Base-by-base conservation (phyloP, 1,140 invertebrate genomes). In the Palaemon carinicauda region DNA sequence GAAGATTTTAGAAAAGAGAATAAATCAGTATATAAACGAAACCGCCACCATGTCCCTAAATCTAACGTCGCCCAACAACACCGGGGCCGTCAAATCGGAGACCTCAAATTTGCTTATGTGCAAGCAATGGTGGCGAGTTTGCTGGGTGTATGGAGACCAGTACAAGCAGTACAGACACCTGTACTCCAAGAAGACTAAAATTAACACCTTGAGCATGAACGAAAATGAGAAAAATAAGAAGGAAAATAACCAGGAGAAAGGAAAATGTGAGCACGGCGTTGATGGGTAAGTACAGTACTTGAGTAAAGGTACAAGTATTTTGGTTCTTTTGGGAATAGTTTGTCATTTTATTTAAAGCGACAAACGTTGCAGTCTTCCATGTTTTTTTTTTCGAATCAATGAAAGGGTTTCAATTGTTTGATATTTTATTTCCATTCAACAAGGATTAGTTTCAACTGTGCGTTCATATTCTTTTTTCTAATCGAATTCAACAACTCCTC, bases 51-150 rank as follows among this genome's bases (percentile, higher is more conserved):
- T 86, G 83, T 79, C 83, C 14, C 83, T 86, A 1, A 79, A 86
- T 27, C 83, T 86, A 27, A 86, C 83, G n/a, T 86, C 83, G 9
- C 83, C 83, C 15, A 86, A 86, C 75, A 86, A 86, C 83, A n/a
- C 78, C 19, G 77, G 77, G 5, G 65, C 83, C 21, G 83, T 86
- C 3, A 21, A 77, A 31, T n/a, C 60, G 15, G 88, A 87, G 15
- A 52, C 85, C 1, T 79, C 75, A 88, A 95, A 95, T 92, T 94
- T 95, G 90, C 91, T 96, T 82, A 95, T 95, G 94, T 96, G 95
- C 92, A 95, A 95, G 91, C 95, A 96, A 92, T 96, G 95, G 95
- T 96, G 95, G 95, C 95, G 95, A 92, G 95, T 96, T 79, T 96
- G 95, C 90, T 96, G 95, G 94, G 95, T 96, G 92, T 95, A 96